Percentiles rank a stretch among this genome's conserved stretches.
These are phyloP conservation scores for Hyperopisus bebe DNA, from an alignment of 2,113 vertebrate genomes.

Conservation along the genomic window DNA sequence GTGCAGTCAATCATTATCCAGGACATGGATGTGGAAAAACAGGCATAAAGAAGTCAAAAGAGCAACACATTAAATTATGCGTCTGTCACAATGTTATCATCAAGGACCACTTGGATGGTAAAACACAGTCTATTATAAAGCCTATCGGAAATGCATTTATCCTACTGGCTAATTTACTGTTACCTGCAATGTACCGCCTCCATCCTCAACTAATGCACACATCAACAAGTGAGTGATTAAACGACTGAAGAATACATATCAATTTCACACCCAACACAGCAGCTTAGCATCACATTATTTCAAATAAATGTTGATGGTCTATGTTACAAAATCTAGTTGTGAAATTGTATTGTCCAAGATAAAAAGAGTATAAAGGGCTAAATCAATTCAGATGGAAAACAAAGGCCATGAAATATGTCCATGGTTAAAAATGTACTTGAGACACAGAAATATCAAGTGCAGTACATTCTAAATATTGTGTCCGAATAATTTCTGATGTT, in stretches of 20 bases:
- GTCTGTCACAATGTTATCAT: conserved; percentile 6
- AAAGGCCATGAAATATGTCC: not conserved
- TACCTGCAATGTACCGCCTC: not conserved
- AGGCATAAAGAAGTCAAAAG: not conserved
- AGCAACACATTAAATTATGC: conserved; percentile 24
- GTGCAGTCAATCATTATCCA: conserved; percentile 12
- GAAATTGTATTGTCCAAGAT: not conserved
- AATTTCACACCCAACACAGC: not conserved
- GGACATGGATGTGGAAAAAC: conserved; percentile 10
- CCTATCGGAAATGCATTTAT: conserved; percentile 12
- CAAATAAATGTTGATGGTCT: not conserved
- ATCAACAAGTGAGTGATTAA: conserved; percentile 17
- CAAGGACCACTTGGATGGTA: conserved; percentile 4
- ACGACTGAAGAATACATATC: conserved; percentile 3
- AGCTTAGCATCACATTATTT: not conserved
- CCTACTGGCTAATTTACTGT: not conserved
- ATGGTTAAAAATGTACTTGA: not conserved
- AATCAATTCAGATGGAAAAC: not conserved
- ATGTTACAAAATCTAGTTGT: not conserved
- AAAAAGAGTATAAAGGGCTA: not conserved
- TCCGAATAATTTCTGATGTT: not conserved
- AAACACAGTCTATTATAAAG: not conserved
- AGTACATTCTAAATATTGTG: not conserved
- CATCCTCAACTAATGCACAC: not conserved
- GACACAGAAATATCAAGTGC: not conserved